Conservation (phyloP, 2,113 vertebrate species). For the Pomatorhinus ruficollis region DNA sequence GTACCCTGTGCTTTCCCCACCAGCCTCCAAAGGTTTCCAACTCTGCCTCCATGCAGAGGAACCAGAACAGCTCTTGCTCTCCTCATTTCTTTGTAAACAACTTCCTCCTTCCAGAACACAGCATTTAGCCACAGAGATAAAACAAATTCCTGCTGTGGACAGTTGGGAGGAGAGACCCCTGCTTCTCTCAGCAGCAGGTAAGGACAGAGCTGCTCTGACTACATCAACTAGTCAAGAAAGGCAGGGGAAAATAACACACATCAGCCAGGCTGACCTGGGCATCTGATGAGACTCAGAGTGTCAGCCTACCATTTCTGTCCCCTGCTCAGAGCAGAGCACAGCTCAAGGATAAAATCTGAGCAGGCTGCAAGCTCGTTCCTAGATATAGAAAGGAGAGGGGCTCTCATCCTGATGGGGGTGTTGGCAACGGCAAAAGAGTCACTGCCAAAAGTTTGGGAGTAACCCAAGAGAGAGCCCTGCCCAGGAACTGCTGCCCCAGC, state of each 20-base stretch:
- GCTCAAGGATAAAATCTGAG: neutral
- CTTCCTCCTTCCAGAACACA: neutral
- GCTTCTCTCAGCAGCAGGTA: neutral
- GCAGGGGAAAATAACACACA: neutral
- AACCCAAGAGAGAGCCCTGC: neutral
- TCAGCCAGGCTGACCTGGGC: neutral
- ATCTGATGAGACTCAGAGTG: neutral
- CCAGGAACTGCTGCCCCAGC: fast-evolving
- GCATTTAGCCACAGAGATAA: neutral
- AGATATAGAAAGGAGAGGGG: neutral
- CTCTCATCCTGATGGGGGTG: neutral
- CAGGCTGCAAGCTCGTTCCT: neutral
- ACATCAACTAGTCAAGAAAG: neutral
- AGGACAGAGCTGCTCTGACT: neutral
- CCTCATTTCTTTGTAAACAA: neutral
- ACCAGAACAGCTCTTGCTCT: neutral
- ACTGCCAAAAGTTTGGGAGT: neutral
- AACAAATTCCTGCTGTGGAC: neutral
- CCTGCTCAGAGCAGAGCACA: neutral
- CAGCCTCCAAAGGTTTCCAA: neutral
- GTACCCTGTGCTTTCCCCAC: neutral
- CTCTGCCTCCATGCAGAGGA: neutral
- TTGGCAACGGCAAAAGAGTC: neutral
- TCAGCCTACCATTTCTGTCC: neutral
- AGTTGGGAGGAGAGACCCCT: neutral